Evolutionary conservation across 2,113 vertebrate genomes (phyloP).

Genomic region (Brachyhypopomus occidentalis): DNA sequence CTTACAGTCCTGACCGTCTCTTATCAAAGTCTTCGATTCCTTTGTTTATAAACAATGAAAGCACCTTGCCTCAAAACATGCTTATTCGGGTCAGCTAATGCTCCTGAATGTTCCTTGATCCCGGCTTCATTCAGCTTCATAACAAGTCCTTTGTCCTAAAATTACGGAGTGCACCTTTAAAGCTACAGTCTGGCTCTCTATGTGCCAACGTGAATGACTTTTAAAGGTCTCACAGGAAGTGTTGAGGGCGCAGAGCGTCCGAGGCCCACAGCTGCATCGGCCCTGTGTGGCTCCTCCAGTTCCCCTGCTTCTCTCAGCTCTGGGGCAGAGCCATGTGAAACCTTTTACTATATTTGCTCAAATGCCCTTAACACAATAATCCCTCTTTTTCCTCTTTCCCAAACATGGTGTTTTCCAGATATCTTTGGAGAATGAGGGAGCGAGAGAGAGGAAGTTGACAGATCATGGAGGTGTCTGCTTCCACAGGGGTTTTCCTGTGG

Average conservation of each 20-base stretch:
- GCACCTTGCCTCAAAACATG: not conserved
- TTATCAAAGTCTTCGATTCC: too few species aligned
- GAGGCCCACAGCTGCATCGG: not conserved
- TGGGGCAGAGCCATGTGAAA: constrained; percentile 63
- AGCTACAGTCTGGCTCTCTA: not conserved
- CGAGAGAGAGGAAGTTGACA: not conserved
- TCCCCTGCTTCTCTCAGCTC: constrained; percentile 22
- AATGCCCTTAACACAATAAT: constrained; percentile 55
- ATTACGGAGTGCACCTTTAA: not conserved
- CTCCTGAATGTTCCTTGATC: not conserved
- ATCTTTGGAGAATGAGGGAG: not conserved
- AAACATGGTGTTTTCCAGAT: constrained; percentile 33
- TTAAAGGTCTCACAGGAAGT: not conserved
- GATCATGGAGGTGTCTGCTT: not conserved
- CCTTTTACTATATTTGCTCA: constrained; percentile 58
- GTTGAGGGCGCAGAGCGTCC: not conserved
- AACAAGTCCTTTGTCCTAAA: not conserved
- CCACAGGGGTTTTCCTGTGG: not conserved
- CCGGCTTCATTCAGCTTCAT: not conserved
- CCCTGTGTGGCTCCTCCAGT: not conserved
- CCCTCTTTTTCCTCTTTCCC: constrained; percentile 30
- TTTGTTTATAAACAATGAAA: too few species aligned
- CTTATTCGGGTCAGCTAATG: not conserved
- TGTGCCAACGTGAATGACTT: not conserved
- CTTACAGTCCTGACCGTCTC: too few species aligned